A percentile compares a stretch with the other conserved stretches of the same genome.
phyloP scores from a whole-genome alignment of 2,888 invertebrate genomes.

The Ethmia dodecea region DNA sequence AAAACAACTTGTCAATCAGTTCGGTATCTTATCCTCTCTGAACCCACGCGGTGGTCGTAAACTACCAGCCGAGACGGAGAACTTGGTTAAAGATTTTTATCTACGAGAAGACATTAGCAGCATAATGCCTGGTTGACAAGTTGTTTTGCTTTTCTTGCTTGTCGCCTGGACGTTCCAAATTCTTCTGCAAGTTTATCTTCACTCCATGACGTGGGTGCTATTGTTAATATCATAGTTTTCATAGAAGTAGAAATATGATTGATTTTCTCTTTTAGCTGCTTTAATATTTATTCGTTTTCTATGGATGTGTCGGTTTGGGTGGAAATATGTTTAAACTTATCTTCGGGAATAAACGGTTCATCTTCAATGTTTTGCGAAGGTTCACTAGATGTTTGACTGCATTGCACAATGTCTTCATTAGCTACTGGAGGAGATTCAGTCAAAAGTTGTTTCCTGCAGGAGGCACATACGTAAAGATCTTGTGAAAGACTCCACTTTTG shows the following conservation, averaged over 20 bases:
- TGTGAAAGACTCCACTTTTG: constrained; percentile 7
- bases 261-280: constrained; percentile 13
- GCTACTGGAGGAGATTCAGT: constrained; percentile 6
- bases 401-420: constrained; percentile 7
- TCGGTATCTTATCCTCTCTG: constrained; percentile 20
- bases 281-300: constrained; percentile 10
- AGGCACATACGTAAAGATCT: constrained; percentile 9
- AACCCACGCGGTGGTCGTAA: constrained; percentile 19
- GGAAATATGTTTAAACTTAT: constrained; percentile 5
- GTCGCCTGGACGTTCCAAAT: constrained; percentile 19
- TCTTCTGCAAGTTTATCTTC: constrained; percentile 20
- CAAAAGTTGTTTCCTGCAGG: constrained; percentile 9
- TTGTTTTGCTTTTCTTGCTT: constrained; percentile 22
- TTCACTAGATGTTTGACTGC: constrained; percentile 3
- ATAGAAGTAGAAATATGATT: constrained; percentile 14
- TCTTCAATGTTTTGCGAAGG: constrained; percentile 4
- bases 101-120: constrained; percentile 3
- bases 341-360: constrained; percentile 5
- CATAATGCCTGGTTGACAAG: constrained; percentile 15
- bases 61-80: constrained; percentile 9
- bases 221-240: constrained; percentile 16
- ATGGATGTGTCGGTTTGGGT: background rate
- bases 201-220: constrained; percentile 18
- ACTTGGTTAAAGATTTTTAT: constrained; percentile 2
- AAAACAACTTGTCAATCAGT: constrained; percentile 16